These are phyloP conservation scores for Ectobius pallidus DNA, from an alignment of 2,888 invertebrate genomes.

Conservation along the genomic window DNA sequence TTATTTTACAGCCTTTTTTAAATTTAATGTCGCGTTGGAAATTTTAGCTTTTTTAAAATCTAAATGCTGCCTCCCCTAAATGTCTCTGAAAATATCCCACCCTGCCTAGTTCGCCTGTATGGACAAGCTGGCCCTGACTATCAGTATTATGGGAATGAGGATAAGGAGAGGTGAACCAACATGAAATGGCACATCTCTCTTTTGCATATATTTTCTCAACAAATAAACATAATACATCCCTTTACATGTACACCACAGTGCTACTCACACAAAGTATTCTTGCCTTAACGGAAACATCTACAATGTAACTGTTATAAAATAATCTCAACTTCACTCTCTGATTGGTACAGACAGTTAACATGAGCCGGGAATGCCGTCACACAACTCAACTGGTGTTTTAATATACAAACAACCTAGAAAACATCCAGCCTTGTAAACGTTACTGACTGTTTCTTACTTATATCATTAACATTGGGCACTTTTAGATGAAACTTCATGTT, in stretches of 20 bases:
- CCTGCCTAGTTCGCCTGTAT: too few relatives aligned
- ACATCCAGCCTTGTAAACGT: too few relatives aligned
- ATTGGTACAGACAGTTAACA: too few relatives aligned
- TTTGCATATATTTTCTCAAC: slow-evolving; percentile 4
- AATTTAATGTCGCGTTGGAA: too few relatives aligned
- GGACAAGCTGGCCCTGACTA: too few relatives aligned
- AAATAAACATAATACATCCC: slow-evolving; percentile 10
- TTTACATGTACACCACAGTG: slow-evolving; percentile 12
- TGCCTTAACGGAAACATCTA: neutral
- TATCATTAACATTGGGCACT: neutral
- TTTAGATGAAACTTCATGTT: neutral
- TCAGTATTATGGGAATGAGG: too few relatives aligned
- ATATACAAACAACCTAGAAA: neutral
- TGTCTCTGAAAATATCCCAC: too few relatives aligned
- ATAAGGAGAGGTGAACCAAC: too few relatives aligned
- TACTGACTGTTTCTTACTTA: neutral
- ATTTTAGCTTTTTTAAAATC: too few relatives aligned
- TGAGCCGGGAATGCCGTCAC: too few relatives aligned
- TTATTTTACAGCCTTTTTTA: too few relatives aligned
- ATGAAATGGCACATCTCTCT: neutral
- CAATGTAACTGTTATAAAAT: slow-evolving; percentile 5
- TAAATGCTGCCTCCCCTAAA: too few relatives aligned
- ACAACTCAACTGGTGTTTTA: neutral
- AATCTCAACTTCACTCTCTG: neutral
- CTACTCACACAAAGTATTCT: slow-evolving; percentile 10